These are phyloP conservation scores for Xenopus tropicalis DNA, from an alignment of 2,113 vertebrate species.

Conservation along the genomic window UCB_Xtro_10.0 CM004449.2:29064501-29065000, in stretches of 20 bases:
- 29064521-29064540: too few species aligned
- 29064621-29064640: neutral
- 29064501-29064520: too few species aligned
- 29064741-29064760: neutral
- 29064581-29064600: conserved; percentile 4
- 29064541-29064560: too few species aligned
- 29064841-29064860: neutral
- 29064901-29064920: neutral
- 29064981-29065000: too few species aligned
- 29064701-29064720: conserved; percentile 6
- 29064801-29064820: too few species aligned
- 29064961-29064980: too few species aligned
- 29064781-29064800: too few species aligned
- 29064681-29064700: conserved; percentile 11
- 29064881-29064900: neutral
- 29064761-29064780: too few species aligned
- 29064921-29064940: neutral
- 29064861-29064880: neutral
- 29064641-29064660: neutral
- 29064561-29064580: too few species aligned
- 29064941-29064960: neutral
- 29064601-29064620: conserved; percentile 13
- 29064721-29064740: neutral
- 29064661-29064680: conserved; percentile 4
- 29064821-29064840: too few species aligned